A percentile compares a stretch with the other conserved stretches of the same genome.
Evolutionary conservation across 2,888 invertebrate species (phyloP).

Genomic region (Scaptomyza cyrtandrae): DNA sequence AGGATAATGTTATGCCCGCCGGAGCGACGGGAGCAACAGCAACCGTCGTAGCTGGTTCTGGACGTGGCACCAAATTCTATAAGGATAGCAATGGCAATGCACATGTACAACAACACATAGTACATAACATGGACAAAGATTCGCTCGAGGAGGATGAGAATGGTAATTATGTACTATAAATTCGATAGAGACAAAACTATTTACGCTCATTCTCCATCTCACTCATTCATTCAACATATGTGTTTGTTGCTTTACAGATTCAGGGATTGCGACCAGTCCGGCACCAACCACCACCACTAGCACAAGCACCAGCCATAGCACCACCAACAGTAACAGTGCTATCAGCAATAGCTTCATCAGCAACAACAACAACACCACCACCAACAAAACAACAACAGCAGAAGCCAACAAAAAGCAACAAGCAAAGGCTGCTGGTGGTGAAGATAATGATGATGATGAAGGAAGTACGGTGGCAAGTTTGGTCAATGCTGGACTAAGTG

Average conservation of each 20-base stretch:
- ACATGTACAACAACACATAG: constrained; percentile 85
- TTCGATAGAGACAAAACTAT: too few relatives aligned
- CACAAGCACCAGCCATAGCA: constrained; percentile 28
- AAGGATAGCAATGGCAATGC: constrained; percentile 83
- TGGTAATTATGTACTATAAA: constrained; percentile 60
- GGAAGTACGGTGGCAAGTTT: constrained; percentile 66
- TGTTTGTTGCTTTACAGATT: constrained; percentile 67
- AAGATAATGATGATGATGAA: background rate
- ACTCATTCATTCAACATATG: too few relatives aligned
- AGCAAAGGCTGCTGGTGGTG: too few relatives aligned
- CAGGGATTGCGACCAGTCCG: constrained; percentile 84
- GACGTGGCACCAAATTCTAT: constrained; percentile 45
- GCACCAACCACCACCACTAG: constrained; percentile 66
- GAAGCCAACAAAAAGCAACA: constrained; percentile 2
- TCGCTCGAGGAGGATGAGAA: constrained; percentile 86
- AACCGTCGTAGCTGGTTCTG: constrained; percentile 22
- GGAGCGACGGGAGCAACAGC: background rate
- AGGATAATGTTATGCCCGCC: constrained; percentile 82
- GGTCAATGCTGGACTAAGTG: constrained; percentile 80
- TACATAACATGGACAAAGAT: constrained; percentile 86
- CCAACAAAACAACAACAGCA: constrained; percentile 9
- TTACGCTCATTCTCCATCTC: too few relatives aligned
- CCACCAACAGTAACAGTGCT: background rate
- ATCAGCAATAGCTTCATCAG: constrained; percentile 22
- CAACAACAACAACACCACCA: constrained; percentile 5